phyloP scores from a whole-genome alignment of 2,797 vertebrate species.

The Hoplostethus atlanticus region DNA sequence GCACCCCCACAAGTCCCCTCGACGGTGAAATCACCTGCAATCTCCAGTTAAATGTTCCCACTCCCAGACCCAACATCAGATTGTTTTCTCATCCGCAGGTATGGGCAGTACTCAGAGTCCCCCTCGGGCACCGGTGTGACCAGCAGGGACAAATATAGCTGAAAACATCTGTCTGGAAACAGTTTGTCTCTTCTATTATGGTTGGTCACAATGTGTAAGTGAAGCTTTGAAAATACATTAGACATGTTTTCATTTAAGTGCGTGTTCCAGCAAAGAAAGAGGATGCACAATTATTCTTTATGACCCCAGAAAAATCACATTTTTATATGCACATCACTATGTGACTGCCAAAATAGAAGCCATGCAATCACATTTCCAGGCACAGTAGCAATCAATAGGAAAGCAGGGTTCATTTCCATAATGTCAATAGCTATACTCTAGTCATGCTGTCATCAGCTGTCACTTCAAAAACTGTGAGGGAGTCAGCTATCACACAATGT shows the following conservation, averaged over 20 bases:
- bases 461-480: neutral
- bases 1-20: slow-evolving; percentile 26
- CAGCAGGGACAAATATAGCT: neutral
- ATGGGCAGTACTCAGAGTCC: neutral
- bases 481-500: neutral
- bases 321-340: slow-evolving; percentile 1
- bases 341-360: neutral
- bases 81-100: slow-evolving; percentile 29
- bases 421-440: slow-evolving; percentile 7
- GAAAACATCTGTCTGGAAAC: slow-evolving; percentile 7
- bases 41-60: slow-evolving; percentile 49
- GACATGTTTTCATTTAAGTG: too few relatives aligned
- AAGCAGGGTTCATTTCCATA: slow-evolving; percentile 11
- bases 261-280: too few relatives aligned
- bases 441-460: neutral
- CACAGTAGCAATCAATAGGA: neutral
- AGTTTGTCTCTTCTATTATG: neutral
- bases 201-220: neutral
- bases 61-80: slow-evolving; percentile 19
- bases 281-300: neutral
- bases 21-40: slow-evolving; percentile 55
- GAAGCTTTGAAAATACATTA: too few relatives aligned
- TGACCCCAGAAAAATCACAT: neutral
- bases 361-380: neutral
- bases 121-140: neutral